Evolutionary conservation across 2,113 vertebrate species (phyloP), one percentile per base, ranked within the genome.

Genomic region (Nibea albiflora): DNA sequence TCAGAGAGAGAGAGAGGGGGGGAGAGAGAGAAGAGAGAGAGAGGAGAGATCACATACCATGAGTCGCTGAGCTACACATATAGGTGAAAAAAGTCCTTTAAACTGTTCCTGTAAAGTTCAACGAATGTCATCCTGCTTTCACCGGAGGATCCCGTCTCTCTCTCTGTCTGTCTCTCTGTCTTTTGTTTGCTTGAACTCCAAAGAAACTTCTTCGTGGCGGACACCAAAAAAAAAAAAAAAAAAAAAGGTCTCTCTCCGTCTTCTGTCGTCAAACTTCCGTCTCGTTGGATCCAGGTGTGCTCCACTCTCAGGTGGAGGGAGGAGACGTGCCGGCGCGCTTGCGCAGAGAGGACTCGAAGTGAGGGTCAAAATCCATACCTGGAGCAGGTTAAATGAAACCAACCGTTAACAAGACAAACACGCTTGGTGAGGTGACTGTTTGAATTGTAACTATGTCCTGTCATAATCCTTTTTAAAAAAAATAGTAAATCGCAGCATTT

Each of bases 201-300:
- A 62, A 50, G 16, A 22, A 63, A 75, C 39, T 76, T 61, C 24
- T 28, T 39, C 35, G 35, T 42, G 17, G 26, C 3, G 39, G 19
- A 73, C 31, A 73, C 6, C 28, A 28, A 4, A 28, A 4, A 28
- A 31, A 4, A 31, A 31, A 31, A 31, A 31, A 31, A 31, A 31
- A 31, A 31, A 31, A 8, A 39, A 44, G 28, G 54, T 44, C 58
- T 74, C 47, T 22, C 46, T 64, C 58, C 4, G 31, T 49, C 5
- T 5, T 54, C 70, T 71, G 80, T 60, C 54, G 50, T 67, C 19
- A 67, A 85, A 94, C 95, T 96, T 96, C 96, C 95, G 94, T 94
- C 77, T 90, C 39, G 94, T 83, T 94, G 91, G 94, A 92, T 92
- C 95, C 96, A 97, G 97, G 97, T 97, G 96, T 82, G 95, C 90